Evolutionary conservation across 2,888 invertebrate species (phyloP).

Genomic region (Drosophila helvetica): DNA sequence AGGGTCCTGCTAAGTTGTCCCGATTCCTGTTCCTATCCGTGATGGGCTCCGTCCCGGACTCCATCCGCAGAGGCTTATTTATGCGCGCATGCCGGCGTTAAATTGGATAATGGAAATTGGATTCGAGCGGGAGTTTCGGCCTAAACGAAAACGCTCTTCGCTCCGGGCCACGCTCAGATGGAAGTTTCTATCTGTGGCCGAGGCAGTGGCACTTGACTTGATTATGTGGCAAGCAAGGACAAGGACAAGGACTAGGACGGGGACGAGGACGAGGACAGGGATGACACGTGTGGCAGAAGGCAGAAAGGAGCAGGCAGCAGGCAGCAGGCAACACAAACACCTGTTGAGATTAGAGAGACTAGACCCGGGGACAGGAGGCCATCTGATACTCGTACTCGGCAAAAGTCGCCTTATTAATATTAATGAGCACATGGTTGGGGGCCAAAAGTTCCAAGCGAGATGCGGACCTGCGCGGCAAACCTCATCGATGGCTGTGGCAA

Average conservation of each 20-base stretch:
- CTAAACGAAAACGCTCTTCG: constrained; percentile 42
- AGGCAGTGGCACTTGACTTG: constrained; percentile 64
- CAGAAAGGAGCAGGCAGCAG: constrained; percentile 19
- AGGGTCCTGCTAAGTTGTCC: constrained; percentile 8
- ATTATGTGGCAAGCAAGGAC: constrained; percentile 44
- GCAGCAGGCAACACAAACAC: constrained; percentile 52
- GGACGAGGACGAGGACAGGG: not conserved
- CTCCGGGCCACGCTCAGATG: constrained; percentile 32
- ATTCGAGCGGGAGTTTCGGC: constrained; percentile 47
- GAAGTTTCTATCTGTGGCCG: constrained; percentile 38
- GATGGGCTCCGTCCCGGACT: constrained; percentile 3
- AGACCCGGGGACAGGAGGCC: constrained; percentile 1
- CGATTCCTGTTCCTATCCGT: constrained; percentile 4
- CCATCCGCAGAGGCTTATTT: constrained; percentile 50
- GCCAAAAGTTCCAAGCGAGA: too few species aligned
- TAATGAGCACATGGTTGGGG: constrained; percentile 64
- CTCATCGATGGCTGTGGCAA: constrained; percentile 46
- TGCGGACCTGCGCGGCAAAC: constrained; percentile 9
- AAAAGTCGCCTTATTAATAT: constrained; percentile 65
- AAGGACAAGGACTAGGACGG: constrained; percentile 11
- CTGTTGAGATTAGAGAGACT: constrained; percentile 59
- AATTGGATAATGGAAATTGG: constrained; percentile 79
- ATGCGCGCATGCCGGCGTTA: constrained; percentile 69
- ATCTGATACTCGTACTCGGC: constrained; percentile 30
- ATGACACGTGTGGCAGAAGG: constrained; percentile 54